Evolutionary conservation across 2,113 vertebrate genomes (phyloP), one percentile per base, ranked within the genome.

Genomic region (Syngnathoides biaculeatus): DNA sequence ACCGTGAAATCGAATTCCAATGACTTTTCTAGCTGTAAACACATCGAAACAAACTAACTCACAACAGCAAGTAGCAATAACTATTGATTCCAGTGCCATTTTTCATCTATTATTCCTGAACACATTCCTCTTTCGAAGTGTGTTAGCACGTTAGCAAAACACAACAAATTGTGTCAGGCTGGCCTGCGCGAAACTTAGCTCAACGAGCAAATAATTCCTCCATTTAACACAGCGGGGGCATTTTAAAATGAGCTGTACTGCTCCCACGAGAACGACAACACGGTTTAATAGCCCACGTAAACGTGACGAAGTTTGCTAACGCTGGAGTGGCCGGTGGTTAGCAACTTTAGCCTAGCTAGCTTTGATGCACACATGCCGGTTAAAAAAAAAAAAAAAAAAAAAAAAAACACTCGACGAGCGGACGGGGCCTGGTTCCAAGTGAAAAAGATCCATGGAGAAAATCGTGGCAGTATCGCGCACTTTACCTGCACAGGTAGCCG

Each of bases 401-500:
- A 35, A 1, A 35, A 35, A 5, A 65, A 68, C 8, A 64, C 11
- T 12, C 17, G 65, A 17, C 1, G 8, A 3, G 55, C 26, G 24
- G 26, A 4, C 27, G 0, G 22, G 55, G 45, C 24, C 30, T 42
- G 11, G 1, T 26, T 76, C 69, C 64, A n/a, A 60, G 6, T 5
- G 4, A 0, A 50, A 1, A 22, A 13, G 14, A 26, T 2, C 12
- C 2, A 0, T 13, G 9, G 17, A 43, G 20, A 20, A 0, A 11
- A 14, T 8, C 6, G 9, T 2, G 13, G 1, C 13, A 14, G 4
- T 2, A 8, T 30, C 4, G 1, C 2, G 0, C 3, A 5, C 17
- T 77, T 84, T 63, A 89, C 87, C 89, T 82, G 83, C 71, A 56
- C 74, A 67, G 62, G 60, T 66, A 1, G 43, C 12, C 45, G n/a